Conservation (phyloP, 2,797 vertebrate species). For the Ficedula albicollis region DNA sequence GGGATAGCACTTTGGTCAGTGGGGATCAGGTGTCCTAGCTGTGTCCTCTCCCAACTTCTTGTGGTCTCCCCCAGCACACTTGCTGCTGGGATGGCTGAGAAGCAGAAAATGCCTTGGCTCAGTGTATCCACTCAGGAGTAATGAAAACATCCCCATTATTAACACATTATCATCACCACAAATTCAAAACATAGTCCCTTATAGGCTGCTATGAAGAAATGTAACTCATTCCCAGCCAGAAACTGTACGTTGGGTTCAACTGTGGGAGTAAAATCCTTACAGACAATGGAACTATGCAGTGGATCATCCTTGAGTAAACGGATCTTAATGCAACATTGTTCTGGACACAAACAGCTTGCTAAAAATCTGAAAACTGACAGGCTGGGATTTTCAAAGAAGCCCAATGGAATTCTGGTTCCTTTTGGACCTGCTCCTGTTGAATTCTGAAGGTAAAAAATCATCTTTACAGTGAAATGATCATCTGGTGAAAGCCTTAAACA, state of each 20-base stretch:
- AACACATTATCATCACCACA: background rate
- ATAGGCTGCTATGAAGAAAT: background rate
- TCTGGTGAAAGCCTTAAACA: background rate
- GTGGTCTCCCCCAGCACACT: background rate
- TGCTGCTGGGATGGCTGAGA: background rate
- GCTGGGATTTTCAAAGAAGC: background rate
- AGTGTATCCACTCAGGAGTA: background rate
- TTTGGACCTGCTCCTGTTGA: background rate
- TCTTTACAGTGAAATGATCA: background rate
- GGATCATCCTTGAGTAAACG: background rate
- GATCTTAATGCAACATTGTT: background rate
- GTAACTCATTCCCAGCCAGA: background rate
- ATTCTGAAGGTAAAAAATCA: background rate
- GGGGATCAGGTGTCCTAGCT: background rate
- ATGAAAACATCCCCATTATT: background rate
- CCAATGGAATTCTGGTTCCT: background rate
- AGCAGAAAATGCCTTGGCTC: background rate
- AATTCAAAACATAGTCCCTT: background rate
- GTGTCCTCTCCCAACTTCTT: fast-evolving
- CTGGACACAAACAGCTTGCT: background rate
- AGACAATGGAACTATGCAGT: background rate
- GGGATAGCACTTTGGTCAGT: background rate
- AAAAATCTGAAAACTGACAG: background rate
- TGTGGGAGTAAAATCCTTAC: background rate
- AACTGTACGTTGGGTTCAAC: background rate